Conservation (phyloP, 1,140 invertebrate species). For the Diachasmimorpha longicaudata region DNA sequence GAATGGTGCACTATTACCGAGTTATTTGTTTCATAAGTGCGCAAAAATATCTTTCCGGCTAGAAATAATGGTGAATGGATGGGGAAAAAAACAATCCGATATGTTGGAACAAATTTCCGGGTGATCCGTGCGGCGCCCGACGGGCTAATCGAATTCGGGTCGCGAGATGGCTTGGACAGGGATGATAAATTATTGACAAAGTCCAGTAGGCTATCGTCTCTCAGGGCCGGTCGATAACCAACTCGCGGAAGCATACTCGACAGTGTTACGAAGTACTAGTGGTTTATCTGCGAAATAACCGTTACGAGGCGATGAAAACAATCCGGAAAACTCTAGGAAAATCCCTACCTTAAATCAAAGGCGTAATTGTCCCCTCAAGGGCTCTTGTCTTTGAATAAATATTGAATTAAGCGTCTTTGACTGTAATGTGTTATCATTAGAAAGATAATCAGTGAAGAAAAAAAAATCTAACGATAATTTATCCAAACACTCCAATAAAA, state of each 20-base stretch:
- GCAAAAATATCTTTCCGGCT: not conserved
- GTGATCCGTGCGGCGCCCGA: not conserved
- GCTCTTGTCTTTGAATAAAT: too few relatives aligned
- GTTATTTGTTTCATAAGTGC: not conserved
- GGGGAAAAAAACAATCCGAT: not conserved
- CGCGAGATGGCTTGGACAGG: not conserved
- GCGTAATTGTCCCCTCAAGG: too few relatives aligned
- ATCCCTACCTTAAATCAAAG: too few relatives aligned
- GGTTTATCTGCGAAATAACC: not conserved
- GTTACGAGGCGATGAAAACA: not conserved
- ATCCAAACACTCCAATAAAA: too few relatives aligned
- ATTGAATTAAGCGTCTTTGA: too few relatives aligned
- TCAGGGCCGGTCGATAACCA: not conserved
- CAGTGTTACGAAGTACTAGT: not conserved
- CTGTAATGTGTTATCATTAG: too few relatives aligned
- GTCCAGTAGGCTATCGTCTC: not conserved
- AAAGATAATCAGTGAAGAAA: too few relatives aligned
- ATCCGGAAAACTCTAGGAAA: too few relatives aligned
- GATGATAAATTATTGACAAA: slow-evolving; percentile 20
- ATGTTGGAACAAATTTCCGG: not conserved
- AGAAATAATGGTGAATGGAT: not conserved
- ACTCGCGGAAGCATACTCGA: not conserved
- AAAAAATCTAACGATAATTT: too few relatives aligned
- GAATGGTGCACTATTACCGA: not conserved
- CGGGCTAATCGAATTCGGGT: slow-evolving; percentile 10